These are phyloP conservation scores for Heliconius ethilla DNA, from an alignment of 2,888 invertebrate species.

Conservation along the genomic window DNA sequence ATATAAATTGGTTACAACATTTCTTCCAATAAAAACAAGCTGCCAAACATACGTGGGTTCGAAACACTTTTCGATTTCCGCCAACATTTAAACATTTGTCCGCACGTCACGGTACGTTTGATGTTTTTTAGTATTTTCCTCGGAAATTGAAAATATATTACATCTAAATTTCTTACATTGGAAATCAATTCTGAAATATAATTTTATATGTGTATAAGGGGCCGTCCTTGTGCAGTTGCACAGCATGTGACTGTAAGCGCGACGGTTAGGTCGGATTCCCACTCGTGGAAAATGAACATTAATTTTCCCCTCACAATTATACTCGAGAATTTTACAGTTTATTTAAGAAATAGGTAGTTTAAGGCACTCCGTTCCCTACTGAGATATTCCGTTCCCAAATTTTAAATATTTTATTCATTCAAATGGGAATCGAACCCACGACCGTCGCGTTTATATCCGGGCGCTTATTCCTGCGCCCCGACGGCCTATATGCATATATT, in stretches of 20 bases:
- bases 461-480: neutral
- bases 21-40: conserved; percentile 4
- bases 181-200: neutral
- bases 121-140: conserved; percentile 20
- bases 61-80: conserved; percentile 32
- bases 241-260: no score
- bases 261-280: no score
- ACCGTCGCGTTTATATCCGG: no score
- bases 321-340: neutral
- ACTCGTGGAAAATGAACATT: no score
- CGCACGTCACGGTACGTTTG: conserved; percentile 11
- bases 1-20: conserved; percentile 10
- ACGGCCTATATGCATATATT: neutral
- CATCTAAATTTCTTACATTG: conserved; percentile 6
- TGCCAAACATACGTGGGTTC: conserved; percentile 11
- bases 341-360: neutral
- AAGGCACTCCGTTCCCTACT: no score
- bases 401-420: no score
- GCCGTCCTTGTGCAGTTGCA: no score
- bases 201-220: neutral
- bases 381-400: no score
- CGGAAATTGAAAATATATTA: conserved; percentile 28
- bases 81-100: conserved; percentile 26
- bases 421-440: no score
- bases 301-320: neutral